These are phyloP conservation scores for Ianthella basta DNA, from an alignment of 37 sponge, comb jelly and placozoan genomes.

Conservation along the genomic window DNA sequence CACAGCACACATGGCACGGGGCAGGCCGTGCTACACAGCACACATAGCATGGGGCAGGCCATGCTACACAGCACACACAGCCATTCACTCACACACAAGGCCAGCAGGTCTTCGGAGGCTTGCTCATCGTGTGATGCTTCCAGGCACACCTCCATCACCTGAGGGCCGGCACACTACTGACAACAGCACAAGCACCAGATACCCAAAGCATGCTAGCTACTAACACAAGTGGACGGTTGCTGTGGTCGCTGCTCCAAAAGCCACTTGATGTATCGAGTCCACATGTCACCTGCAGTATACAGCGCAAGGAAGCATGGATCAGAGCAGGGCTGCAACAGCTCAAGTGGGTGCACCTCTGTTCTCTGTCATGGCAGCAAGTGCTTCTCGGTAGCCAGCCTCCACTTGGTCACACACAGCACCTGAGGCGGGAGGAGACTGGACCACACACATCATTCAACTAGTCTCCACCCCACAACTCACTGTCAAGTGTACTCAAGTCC, in stretches of 20 bases:
- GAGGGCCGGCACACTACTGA: too few species aligned
- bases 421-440: too few species aligned
- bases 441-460: too few species aligned
- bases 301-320: too few species aligned
- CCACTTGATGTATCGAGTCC: conserved; percentile 18
- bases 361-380: neutral
- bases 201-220: too few species aligned
- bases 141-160: too few species aligned
- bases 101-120: conserved; percentile 9
- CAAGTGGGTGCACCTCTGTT: neutral
- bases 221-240: too few species aligned
- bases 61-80: neutral
- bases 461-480: too few species aligned
- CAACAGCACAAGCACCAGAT: too few species aligned
- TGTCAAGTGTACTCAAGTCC: neutral
- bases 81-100: neutral
- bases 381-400: neutral
- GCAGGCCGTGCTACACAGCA: neutral
- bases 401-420: neutral
- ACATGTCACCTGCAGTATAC: neutral
- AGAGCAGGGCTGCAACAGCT: too few species aligned
- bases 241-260: neutral
- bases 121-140: neutral
- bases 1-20: neutral
- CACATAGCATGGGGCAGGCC: neutral